Evolutionary conservation across 2,797 vertebrate species (phyloP).

Genomic region (Enteromius argenteus): DNA sequence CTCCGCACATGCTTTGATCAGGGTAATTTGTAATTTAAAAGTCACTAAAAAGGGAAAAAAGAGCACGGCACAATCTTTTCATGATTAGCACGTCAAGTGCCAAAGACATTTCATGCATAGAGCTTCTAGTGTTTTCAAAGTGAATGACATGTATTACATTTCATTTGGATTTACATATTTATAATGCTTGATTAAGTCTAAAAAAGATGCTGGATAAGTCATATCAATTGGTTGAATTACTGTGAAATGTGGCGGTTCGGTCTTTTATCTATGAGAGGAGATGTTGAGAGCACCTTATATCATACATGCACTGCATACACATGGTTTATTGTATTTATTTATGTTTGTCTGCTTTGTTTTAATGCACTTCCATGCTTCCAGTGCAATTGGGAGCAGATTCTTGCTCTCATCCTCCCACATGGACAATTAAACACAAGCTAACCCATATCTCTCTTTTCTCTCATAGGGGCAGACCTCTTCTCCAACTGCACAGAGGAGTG

Average conservation of each 20-base stretch:
- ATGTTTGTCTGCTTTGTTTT: conserved; percentile 3
- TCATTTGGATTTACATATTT: conserved; percentile 46
- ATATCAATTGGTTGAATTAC: conserved; percentile 32
- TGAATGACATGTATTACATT: conserved; percentile 55
- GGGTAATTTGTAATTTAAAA: conserved; percentile 57
- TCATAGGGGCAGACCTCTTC: conserved; percentile 87
- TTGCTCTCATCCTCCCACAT: conserved; percentile 31
- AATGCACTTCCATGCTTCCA: conserved; percentile 12
- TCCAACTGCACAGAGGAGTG: conserved; percentile 92
- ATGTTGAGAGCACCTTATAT: neutral
- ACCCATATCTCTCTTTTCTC: conserved; percentile 58
- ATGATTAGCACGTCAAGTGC: conserved; percentile 47
- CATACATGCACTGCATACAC: neutral
- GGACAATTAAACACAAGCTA: conserved; percentile 54
- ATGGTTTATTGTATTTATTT: conserved; percentile 11
- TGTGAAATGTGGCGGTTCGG: neutral
- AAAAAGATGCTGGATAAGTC: conserved; percentile 28
- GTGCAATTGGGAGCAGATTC: conserved; percentile 10
- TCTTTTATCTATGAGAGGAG: conserved; percentile 28
- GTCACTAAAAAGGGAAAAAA: conserved; percentile 30
- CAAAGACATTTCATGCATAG: conserved; percentile 54
- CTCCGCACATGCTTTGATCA: conserved; percentile 64
- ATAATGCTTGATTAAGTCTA: conserved; percentile 31
- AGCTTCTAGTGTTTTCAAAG: conserved; percentile 57
- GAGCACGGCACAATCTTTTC: conserved; percentile 37